A percentile compares a stretch with the other conserved stretches of the same genome.
phyloP scores from a whole-genome alignment of 92 coral and sea anemone genomes.

The Porites divaricata region DNA sequence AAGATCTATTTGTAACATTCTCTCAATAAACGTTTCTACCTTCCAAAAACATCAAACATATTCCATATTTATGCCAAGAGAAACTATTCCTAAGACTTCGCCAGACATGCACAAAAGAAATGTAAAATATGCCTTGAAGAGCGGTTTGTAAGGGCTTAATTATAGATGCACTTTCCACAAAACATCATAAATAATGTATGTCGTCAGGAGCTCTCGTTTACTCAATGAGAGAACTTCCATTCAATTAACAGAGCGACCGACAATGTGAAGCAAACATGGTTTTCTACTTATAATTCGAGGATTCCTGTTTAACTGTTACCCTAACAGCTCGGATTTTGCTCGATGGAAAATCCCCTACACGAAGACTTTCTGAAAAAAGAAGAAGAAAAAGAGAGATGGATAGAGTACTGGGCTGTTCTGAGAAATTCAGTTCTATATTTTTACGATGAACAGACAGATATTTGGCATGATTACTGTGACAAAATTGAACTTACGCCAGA shows the following conservation, averaged over 20 bases:
- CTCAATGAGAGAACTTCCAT: slow-evolving; percentile 21
- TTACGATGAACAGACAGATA: slow-evolving; percentile 61
- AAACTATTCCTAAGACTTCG: neutral
- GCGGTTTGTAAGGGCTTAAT: slow-evolving; percentile 7
- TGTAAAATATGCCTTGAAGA: neutral
- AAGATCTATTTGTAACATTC: too few species aligned
- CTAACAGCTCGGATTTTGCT: neutral
- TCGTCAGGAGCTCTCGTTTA: neutral
- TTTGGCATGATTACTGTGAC: slow-evolving; percentile 62
- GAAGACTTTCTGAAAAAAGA: slow-evolving; percentile 53
- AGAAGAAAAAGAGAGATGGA: slow-evolving; percentile 65
- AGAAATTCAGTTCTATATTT: slow-evolving; percentile 60
- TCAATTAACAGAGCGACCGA: neutral
- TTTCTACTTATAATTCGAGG: neutral
- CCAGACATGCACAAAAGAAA: neutral
- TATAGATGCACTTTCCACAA: slow-evolving; percentile 18
- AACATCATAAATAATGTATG: slow-evolving; percentile 4
- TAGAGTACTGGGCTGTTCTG: slow-evolving; percentile 74
- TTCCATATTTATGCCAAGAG: too few species aligned
- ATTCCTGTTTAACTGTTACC: neutral
- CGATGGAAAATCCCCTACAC: slow-evolving; percentile 39
- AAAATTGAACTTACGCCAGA: slow-evolving; percentile 55
- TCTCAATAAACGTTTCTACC: too few species aligned
- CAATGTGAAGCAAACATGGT: neutral
- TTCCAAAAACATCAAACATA: too few species aligned